Conservation (phyloP, 37 sponge, comb jelly and placozoan genomes). For the Agelas oroides region DNA sequence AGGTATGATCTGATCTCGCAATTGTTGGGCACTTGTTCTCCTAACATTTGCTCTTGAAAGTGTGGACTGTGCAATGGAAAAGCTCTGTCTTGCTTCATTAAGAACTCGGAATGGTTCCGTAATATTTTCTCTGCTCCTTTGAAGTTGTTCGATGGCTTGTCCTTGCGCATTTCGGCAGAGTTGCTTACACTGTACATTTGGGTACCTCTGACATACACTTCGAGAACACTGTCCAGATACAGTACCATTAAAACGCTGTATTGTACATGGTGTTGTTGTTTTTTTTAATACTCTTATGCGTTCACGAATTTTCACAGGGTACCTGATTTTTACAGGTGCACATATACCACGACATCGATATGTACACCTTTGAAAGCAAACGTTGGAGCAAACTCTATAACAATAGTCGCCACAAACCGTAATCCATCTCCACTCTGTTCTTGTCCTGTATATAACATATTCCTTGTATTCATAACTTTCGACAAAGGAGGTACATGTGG, state of each 20-base stretch:
- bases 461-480: neutral
- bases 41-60: too few relatives aligned
- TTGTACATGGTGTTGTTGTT: neutral
- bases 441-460: neutral
- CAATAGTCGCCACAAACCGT: neutral
- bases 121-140: neutral
- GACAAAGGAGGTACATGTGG: neutral
- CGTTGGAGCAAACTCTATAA: neutral
- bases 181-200: neutral
- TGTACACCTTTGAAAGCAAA: neutral
- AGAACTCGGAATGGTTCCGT: neutral
- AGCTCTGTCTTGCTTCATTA: neutral
- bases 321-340: neutral
- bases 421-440: neutral
- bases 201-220: neutral
- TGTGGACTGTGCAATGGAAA: too few relatives aligned
- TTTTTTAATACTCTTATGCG: neutral
- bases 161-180: neutral
- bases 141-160: neutral
- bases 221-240: neutral
- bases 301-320: neutral
- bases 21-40: neutral
- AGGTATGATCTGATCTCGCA: slow-evolving; percentile 10
- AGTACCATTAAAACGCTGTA: neutral
- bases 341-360: neutral